Evolutionary conservation across 2,113 vertebrate species (phyloP).

Genomic region (Setophaga kirtlandii): DNA sequence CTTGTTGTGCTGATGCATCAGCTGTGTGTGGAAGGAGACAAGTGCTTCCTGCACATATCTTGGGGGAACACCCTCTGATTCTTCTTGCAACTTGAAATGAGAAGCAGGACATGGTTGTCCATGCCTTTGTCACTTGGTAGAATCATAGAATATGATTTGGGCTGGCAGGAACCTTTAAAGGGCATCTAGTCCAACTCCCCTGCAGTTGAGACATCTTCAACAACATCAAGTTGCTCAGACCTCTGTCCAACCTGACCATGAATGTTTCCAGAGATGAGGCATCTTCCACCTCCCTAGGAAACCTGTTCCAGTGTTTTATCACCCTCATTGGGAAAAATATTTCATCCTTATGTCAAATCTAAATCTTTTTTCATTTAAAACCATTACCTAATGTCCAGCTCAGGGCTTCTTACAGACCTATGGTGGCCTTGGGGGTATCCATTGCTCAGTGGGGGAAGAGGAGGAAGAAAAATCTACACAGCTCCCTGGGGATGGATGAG

Average conservation of each 20-base stretch:
- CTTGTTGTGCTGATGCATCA: neutral
- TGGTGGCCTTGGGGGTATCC: neutral
- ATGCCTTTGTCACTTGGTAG: neutral
- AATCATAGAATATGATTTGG: neutral
- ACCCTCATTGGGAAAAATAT: neutral
- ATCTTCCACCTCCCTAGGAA: neutral
- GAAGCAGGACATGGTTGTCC: neutral
- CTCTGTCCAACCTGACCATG: neutral
- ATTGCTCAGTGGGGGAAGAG: fast-evolving
- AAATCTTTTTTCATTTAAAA: neutral
- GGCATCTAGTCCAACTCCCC: neutral
- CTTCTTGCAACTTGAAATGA: neutral
- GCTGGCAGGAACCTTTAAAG: neutral
- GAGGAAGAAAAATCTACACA: neutral
- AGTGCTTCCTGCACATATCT: neutral
- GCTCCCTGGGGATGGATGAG: neutral
- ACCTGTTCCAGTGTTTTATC: neutral
- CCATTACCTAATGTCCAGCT: neutral
- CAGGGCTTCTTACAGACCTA: neutral
- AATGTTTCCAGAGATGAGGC: neutral
- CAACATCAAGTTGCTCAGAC: neutral
- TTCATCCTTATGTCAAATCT: neutral
- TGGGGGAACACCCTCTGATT: neutral
- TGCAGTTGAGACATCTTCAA: neutral
- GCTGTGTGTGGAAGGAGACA: neutral